Evolutionary conservation across 1,140 invertebrate genomes (phyloP).

Genomic region (Gonioctena quinquepunctata): DNA sequence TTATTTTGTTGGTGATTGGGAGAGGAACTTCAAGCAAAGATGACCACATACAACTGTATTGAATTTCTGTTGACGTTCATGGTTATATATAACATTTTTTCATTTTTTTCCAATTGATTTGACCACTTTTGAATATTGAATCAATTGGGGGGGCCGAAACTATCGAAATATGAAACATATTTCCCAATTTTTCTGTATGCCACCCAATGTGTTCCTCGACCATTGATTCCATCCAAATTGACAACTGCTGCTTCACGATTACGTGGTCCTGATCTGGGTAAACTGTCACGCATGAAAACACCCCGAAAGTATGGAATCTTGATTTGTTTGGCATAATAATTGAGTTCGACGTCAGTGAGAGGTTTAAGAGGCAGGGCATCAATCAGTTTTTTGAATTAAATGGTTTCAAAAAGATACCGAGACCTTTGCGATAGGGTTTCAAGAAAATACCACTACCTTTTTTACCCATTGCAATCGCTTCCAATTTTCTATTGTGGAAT

Average conservation of each 20-base stretch:
- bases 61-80: too few species aligned
- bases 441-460: conserved; percentile 44
- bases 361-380: conserved; percentile 34
- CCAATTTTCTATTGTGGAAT: conserved; percentile 51
- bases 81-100: too few species aligned
- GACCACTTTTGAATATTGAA: too few species aligned
- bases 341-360: conserved; percentile 39
- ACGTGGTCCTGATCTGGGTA: conserved; percentile 34
- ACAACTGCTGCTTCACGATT: conserved; percentile 47
- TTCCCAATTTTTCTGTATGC: too few species aligned
- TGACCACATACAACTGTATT: too few species aligned
- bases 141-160: too few species aligned
- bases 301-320: conserved; percentile 49
- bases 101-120: too few species aligned
- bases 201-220: conserved; percentile 52
- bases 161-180: too few species aligned
- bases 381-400: conserved; percentile 34
- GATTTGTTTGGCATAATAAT: conserved; percentile 27
- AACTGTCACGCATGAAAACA: conserved; percentile 49
- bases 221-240: conserved; percentile 45
- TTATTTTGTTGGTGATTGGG: too few species aligned
- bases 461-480: conserved; percentile 45
- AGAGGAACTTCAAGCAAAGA: too few species aligned
- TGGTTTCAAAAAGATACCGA: background rate
- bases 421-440: conserved; percentile 27